A percentile compares a stretch with the other conserved stretches of the same genome.
Conservation (phyloP, 2,113 vertebrate species). For the Peucedramus taeniatus region DNA sequence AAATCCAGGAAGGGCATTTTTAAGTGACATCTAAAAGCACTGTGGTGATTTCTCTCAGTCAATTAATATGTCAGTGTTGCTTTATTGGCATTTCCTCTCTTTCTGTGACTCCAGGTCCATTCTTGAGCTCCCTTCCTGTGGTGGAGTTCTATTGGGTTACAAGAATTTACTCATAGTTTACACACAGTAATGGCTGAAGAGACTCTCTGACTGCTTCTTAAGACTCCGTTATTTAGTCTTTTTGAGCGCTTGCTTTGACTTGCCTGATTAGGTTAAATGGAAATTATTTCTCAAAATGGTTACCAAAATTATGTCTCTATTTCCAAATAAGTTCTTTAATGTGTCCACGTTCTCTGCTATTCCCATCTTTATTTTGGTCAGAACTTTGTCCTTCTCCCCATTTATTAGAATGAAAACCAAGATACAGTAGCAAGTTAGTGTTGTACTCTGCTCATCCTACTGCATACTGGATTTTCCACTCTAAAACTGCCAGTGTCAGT, state of each 20-base stretch:
- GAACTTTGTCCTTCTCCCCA: background rate
- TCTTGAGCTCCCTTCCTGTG: background rate
- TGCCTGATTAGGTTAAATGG: background rate
- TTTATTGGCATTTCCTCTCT: background rate
- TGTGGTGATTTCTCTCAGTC: background rate
- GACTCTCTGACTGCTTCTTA: background rate
- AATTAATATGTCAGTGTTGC: background rate
- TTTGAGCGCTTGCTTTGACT: background rate
- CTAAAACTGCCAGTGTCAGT: background rate
- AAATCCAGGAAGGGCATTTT: background rate
- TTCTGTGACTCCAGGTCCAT: background rate
- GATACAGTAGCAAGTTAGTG: background rate
- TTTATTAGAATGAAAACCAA: background rate
- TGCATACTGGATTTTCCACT: background rate
- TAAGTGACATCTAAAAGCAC: background rate
- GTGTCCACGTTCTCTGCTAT: background rate
- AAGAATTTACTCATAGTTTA: background rate
- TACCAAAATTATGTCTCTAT: background rate
- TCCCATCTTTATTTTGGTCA: background rate
- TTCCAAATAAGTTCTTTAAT: background rate
- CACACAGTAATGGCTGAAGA: background rate
- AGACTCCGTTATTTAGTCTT: background rate
- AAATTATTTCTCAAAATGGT: background rate
- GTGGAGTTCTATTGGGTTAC: background rate
- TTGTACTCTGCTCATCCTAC: background rate